phyloP scores from a whole-genome alignment of 1,140 invertebrate species.

The Drosophila dunni region DNA sequence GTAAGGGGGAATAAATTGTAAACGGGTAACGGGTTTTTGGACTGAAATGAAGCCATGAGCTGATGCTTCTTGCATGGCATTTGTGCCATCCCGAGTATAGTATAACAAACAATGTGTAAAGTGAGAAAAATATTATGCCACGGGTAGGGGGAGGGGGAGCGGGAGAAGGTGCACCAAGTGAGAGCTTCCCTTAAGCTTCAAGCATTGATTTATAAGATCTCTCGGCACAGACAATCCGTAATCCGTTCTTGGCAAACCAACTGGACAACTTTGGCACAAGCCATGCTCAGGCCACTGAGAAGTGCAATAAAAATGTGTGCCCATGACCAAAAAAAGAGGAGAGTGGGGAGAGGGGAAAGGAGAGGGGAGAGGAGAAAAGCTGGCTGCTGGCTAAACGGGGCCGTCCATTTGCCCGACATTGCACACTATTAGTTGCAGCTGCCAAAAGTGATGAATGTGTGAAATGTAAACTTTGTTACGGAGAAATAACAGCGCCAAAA shows the following conservation, averaged over 20 bases:
- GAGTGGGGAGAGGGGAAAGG: neutral
- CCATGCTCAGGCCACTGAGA: conserved; percentile 44
- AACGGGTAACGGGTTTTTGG: conserved; percentile 31
- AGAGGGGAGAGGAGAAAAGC: neutral
- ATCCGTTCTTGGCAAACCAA: conserved; percentile 77
- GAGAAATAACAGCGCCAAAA: conserved; percentile 77
- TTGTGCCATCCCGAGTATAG: conserved; percentile 62
- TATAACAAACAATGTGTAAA: conserved; percentile 65
- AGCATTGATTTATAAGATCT: conserved; percentile 76
- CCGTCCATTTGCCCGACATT: conserved; percentile 73
- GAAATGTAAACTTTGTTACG: conserved; percentile 83
- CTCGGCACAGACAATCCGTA: conserved; percentile 56
- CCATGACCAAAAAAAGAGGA: conserved; percentile 42
- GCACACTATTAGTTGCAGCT: conserved; percentile 83
- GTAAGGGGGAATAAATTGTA: neutral
- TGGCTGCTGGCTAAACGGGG: conserved; percentile 64
- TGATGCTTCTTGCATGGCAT: conserved; percentile 45
- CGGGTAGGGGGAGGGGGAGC: neutral
- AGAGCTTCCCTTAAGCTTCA: conserved; percentile 62
- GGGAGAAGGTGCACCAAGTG: conserved; percentile 28
- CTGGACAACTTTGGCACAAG: conserved; percentile 64
- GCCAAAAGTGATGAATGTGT: conserved; percentile 83
- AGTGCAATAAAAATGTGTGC: conserved; percentile 76
- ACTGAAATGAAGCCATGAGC: conserved; percentile 46
- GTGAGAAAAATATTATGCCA: conserved; percentile 49